Conservation (phyloP, 2,797 vertebrate genomes). For the Picus viridis region DNA sequence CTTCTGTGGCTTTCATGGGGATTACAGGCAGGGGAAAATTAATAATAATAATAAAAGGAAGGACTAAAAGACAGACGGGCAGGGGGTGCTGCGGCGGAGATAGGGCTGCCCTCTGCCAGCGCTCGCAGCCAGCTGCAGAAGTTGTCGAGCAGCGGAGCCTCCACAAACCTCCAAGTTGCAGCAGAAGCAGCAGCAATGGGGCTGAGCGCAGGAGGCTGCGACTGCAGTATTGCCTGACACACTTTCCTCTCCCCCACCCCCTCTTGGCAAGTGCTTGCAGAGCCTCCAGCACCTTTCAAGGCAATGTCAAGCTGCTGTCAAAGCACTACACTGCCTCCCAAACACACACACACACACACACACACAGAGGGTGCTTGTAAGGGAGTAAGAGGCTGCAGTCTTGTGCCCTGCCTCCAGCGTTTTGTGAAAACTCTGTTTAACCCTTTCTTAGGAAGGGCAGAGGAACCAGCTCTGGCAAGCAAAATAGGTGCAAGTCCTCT, state of each 20-base stretch:
- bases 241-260: conserved; percentile 58
- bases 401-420: background rate
- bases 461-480: background rate
- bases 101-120: background rate
- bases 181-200: conserved; percentile 35
- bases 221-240: conserved; percentile 63
- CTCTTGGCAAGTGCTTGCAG: conserved; percentile 59
- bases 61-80: background rate
- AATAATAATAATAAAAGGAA: no score
- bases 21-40: background rate
- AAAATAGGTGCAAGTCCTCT: accelerated
- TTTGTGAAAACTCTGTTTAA: conserved; percentile 4
- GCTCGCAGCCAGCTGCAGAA: conserved; percentile 4
- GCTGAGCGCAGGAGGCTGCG: conserved; percentile 10
- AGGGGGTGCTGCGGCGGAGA: conserved; percentile 3
- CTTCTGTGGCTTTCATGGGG: background rate
- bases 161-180: conserved; percentile 19
- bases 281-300: conserved; percentile 73
- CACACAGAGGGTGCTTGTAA: background rate
- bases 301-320: conserved; percentile 72
- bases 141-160: conserved; percentile 15
- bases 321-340: conserved; percentile 21
- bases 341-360: background rate
- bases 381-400: conserved; percentile 25
- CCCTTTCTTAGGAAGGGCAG: background rate